These are phyloP conservation scores for Rotaria socialis DNA, from an alignment of 2,888 invertebrate species.

Conservation along the genomic window DNA sequence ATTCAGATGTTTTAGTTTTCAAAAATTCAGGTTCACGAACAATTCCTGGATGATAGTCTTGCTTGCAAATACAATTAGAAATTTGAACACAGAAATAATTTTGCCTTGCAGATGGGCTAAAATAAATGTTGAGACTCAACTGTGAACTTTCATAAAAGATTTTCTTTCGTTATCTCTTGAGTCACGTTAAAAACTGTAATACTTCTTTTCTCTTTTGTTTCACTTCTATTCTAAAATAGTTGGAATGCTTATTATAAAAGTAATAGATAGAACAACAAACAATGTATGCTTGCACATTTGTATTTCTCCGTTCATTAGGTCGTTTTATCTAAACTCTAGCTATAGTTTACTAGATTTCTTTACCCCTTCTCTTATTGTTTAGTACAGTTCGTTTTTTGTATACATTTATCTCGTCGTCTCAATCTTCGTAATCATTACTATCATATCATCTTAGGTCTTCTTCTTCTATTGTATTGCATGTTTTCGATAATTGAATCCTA, in stretches of 20 bases:
- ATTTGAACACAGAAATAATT: too few relatives aligned
- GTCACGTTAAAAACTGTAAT: too few relatives aligned
- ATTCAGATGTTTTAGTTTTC: too few relatives aligned
- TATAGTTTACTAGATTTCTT: not conserved
- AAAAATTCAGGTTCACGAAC: too few relatives aligned
- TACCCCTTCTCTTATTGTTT: not conserved
- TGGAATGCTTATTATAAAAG: not conserved
- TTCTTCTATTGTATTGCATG: not conserved
- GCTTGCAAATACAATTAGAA: too few relatives aligned
- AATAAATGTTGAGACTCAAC: too few relatives aligned
- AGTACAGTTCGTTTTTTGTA: not conserved
- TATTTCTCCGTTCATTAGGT: not conserved
- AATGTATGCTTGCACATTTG: not conserved
- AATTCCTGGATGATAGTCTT: too few relatives aligned
- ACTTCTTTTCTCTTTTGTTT: not conserved
- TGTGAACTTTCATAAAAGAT: too few relatives aligned
- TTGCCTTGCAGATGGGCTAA: too few relatives aligned
- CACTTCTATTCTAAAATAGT: not conserved
- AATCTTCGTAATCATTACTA: not conserved
- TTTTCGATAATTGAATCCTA: constrained; percentile 6
- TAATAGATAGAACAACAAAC: not conserved
- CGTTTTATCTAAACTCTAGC: not conserved
- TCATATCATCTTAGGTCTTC: not conserved
- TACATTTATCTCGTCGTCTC: too few relatives aligned
- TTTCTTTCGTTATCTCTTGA: too few relatives aligned